Evolutionary conservation across 2,888 invertebrate species (phyloP).

Genomic region (Athetis lepigone): DNA sequence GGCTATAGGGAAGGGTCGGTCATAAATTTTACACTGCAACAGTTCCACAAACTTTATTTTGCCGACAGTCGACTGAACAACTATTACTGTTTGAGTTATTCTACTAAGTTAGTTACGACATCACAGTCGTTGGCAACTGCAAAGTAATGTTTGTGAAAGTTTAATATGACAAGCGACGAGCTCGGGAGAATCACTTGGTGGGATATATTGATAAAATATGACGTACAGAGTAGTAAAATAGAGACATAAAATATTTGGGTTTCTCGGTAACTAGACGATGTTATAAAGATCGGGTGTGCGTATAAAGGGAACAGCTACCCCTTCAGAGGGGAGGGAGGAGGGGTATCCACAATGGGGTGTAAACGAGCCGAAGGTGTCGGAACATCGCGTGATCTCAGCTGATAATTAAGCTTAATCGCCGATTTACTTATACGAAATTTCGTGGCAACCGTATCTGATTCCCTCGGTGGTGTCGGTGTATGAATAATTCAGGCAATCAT

Average conservation of each 20-base stretch:
- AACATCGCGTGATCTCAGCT: conserved; percentile 41
- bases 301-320: conserved; percentile 30
- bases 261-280: conserved; percentile 38
- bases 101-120: conserved; percentile 30
- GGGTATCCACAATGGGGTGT: conserved; percentile 34
- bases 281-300: conserved; percentile 38
- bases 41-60: conserved; percentile 54
- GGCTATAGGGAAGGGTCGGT: conserved; percentile 49
- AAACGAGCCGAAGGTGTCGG: conserved; percentile 43
- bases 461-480: conserved; percentile 53
- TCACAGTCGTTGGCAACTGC: conserved; percentile 31
- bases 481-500: conserved; percentile 72
- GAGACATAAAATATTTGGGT: conserved; percentile 61
- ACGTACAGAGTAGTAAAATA: conserved; percentile 53
- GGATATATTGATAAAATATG: conserved; percentile 64
- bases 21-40: conserved; percentile 62
- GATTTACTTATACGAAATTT: conserved; percentile 55
- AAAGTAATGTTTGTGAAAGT: conserved; percentile 58
- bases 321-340: conserved; percentile 2
- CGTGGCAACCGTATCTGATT: conserved; percentile 53
- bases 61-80: conserved; percentile 25
- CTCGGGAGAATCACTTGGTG: conserved; percentile 50
- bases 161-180: conserved; percentile 60
- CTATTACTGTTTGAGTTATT: conserved; percentile 39
- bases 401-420: conserved; percentile 58